Evolutionary conservation across 2,797 vertebrate genomes (phyloP), one percentile per base, ranked within the genome.

Genomic region (Glyptemys insculpta): DNA sequence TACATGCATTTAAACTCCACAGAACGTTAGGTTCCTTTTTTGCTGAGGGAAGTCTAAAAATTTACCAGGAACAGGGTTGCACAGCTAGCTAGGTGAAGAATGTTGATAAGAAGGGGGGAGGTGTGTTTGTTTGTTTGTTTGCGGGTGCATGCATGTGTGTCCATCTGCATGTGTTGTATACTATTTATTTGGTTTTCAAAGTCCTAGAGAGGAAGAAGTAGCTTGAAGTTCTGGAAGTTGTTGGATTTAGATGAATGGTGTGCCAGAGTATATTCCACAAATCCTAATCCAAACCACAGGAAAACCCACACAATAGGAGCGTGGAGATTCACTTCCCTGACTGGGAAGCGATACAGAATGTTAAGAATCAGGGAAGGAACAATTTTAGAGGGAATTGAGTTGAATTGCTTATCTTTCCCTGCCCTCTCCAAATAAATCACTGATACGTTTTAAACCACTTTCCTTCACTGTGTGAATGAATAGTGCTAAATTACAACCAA

Each of bases 301-400:
- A 95, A 82, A 8, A 0, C 0, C 1, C 8, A 79, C 44, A 86
- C 3, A 95, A 93, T 92, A 57, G 87, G 82, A 87, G 87, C 59
- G 8, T 50, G 62, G n/a, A 76, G 90, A n/a, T 3, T 87, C 87
- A 86, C 80, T 92, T 92, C 81, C 83, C 37, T 15, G 47, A 65
- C 94, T 91, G 83, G 79, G 92, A 93, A 94, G 12, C 59, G 80
- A 34, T 80, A 31, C 1, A 4, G 29, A 74, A 86, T 95, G 91
- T 94, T 96, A 88, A 90, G 94, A 92, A 57, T 31, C 79, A 85
- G 21, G 12, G 53, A 93, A 92, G 74, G 95, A 94, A n/a, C 10
- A 85, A 10, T 91, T 96, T 81, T 90, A 94, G 54, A 12, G 1
- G 1, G 76, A 81, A 92, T 94, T 86, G 91, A 92, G 50, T 44